Evolutionary conservation across 2,888 invertebrate species (phyloP), one percentile per base, ranked within the genome.

Genomic region (Drosophila neoperkinsi): DNA sequence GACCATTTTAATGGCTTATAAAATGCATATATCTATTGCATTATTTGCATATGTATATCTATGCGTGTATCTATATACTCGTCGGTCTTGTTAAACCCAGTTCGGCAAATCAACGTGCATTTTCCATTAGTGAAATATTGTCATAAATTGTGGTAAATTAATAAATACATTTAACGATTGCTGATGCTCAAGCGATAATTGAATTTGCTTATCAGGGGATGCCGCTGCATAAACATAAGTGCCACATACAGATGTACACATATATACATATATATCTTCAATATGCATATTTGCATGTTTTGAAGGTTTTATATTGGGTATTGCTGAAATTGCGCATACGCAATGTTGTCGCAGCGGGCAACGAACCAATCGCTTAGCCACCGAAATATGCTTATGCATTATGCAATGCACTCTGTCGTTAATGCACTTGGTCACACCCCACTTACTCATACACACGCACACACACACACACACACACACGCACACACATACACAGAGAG

Each of bases 161-260:
- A 66, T 80, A 69, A 72, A 66, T 69, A 55, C 25, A 30, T 69
- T 64, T 36, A 56, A 49, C 53, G 56, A 57, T 62, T 51, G 59
- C 38, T 30, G 58, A 62, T 77, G 51, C 34, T 38, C 25, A 51
- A 60, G 56, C 60, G 76, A 78, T 78, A 79, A 78, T 78, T 78
- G 64, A 75, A 71, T 78, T 78, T 79, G 71, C 60, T 63, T 79
- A 63, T 79, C 69, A n/a, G 51, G n/a, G 38, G 13, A 34, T 52
- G 59, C 58, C 58, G 63, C 41, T 75, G 57, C 60, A 66, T 59
- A 56, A 76, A 55, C 63, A 66, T 46, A 53, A 5, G 21, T 25
- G 43, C 21, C 28, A 50, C 21, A 18, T 36, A 36, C 49, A 5
- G 11, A 30, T 34, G n/a, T n/a, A 16, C 46, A 18, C 13, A 16